Conservation (phyloP, 2,888 invertebrate species). For the Lymantria monacha region DNA sequence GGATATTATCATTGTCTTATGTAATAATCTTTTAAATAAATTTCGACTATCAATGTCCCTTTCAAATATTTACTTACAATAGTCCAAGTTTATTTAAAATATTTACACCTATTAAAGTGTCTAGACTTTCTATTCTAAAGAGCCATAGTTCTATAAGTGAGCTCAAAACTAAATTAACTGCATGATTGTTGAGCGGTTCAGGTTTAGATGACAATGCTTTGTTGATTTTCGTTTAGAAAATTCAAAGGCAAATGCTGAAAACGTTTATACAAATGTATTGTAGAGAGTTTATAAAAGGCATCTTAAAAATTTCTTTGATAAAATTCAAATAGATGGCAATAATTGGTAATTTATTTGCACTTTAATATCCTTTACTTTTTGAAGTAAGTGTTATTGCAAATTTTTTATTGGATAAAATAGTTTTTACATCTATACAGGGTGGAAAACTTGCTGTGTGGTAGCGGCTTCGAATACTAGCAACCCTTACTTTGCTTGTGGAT, state of each 20-base stretch:
- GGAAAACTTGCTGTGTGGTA: too few relatives aligned
- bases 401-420: too few relatives aligned
- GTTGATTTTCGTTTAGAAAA: neutral
- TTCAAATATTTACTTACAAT: conserved; percentile 1
- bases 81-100: neutral
- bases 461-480: too few relatives aligned
- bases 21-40: neutral
- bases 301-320: neutral
- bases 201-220: neutral
- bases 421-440: too few relatives aligned
- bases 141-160: neutral
- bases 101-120: neutral
- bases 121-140: neutral
- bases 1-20: too few relatives aligned
- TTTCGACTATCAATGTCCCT: neutral
- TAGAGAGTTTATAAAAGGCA: neutral
- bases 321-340: neutral
- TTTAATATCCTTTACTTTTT: too few relatives aligned
- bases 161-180: neutral
- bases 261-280: neutral
- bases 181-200: neutral
- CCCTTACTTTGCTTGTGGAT: too few relatives aligned
- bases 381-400: too few relatives aligned
- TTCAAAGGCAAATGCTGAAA: neutral
- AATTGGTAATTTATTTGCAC: neutral